Evolutionary conservation across 2,797 vertebrate species (phyloP), one percentile per base, ranked within the genome.

Genomic region (Lindbergichthys nudifrons): DNA sequence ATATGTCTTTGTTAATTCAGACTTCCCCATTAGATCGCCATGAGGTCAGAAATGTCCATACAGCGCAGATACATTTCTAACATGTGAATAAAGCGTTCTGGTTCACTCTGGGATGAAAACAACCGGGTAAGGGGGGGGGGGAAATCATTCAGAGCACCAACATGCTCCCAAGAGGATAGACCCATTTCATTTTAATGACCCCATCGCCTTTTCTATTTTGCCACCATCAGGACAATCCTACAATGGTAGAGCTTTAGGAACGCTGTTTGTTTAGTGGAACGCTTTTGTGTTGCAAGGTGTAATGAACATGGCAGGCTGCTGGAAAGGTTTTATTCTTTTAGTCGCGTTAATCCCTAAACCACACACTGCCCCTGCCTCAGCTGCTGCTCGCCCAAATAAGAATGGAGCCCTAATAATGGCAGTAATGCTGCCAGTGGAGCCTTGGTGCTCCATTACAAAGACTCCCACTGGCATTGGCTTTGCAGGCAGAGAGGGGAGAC

Each of bases 311-410:
- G 53, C 70, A 45, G 75, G 58, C 72, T 50, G 53, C 65, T 48
- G 36, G 39, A 73, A 60, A 78, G 77, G 84, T 86, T 84, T 84
- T 73, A 87, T 57, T 80, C 73, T 77, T 81, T 71, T 74, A 63
- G 53, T 70, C 72, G 65, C 67, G 52, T 54, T 88, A 87, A 85
- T 75, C 84, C 81, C 61, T 84, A 81, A 84, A 86, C 65, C 76
- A 84, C 83, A 87, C 85, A 80, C 70, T 65, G 64, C 12, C 65
- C 63, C 77, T 73, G 65, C 80, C 65, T 86, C 79, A 83, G 77
- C 83, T 76, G 75, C 70, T 62, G 81, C 78, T 78, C 21, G 10
- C 68, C 30, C 60, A 73, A 85, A 82, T 75, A 73, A 79, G 45
- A 87, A 79, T 65, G 53, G 60, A 41, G 61, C 60, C 52, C 64